phyloP scores from a whole-genome alignment of 2,113 vertebrate species.

The Aramus guarauna region DNA sequence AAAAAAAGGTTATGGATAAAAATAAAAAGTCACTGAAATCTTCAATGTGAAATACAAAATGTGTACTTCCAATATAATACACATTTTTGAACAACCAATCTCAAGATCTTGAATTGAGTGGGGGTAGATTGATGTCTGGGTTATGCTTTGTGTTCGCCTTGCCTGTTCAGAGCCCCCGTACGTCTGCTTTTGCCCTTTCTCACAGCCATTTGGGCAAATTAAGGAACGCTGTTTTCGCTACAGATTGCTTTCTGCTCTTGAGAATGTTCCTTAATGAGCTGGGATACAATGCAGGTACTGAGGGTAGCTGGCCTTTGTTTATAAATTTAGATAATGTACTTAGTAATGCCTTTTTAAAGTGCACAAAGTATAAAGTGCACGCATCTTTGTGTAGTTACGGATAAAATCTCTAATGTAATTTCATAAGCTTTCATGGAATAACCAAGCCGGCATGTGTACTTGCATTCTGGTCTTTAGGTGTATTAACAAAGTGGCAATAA shows the following conservation, averaged over 20 bases:
- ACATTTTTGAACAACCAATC: rapidly evolving
- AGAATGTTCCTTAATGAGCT: background rate
- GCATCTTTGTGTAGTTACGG: background rate
- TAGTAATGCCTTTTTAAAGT: background rate
- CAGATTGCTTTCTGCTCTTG: background rate
- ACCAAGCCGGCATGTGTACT: background rate
- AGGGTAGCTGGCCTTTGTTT: background rate
- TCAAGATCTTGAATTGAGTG: background rate
- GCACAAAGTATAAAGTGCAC: background rate
- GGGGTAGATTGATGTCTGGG: background rate
- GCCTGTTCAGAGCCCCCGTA: rapidly evolving
- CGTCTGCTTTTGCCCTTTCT: background rate
- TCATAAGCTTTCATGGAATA: background rate
- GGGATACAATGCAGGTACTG: rapidly evolving
- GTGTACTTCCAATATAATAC: rapidly evolving
- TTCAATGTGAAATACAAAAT: background rate
- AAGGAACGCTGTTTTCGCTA: background rate
- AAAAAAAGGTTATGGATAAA: background rate
- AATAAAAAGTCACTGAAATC: background rate
- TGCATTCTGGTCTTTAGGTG: background rate
- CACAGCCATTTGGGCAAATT: background rate
- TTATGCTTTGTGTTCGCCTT: too few relatives aligned
- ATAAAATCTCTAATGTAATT: background rate
- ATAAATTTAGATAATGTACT: background rate
- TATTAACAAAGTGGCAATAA: too few relatives aligned